Conservation (phyloP, 1,140 invertebrate genomes). For the Andricus grossulariae region DNA sequence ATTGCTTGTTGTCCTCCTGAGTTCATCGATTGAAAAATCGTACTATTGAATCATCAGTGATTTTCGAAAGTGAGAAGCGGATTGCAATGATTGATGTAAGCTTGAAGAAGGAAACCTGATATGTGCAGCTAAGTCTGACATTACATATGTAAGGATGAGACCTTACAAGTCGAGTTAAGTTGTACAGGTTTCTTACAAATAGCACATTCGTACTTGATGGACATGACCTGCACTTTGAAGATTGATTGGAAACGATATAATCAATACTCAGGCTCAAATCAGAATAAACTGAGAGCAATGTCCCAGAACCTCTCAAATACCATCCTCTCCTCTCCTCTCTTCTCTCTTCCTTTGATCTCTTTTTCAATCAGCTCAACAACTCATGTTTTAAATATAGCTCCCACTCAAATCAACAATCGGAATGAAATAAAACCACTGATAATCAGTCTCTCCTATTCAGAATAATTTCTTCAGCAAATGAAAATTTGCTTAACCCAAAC, state of each 20-base stretch:
- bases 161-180: constrained; percentile 24
- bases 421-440: too few species aligned
- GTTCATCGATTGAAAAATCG: too few species aligned
- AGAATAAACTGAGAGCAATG: neutral
- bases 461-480: neutral
- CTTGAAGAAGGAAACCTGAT: neutral
- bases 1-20: too few species aligned
- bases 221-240: constrained; percentile 17
- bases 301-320: neutral
- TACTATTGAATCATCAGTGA: too few species aligned
- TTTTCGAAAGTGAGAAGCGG: too few species aligned
- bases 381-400: too few species aligned
- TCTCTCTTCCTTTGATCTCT: too few species aligned
- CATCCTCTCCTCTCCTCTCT: too few species aligned
- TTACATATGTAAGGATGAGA: constrained; percentile 24
- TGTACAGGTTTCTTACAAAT: constrained; percentile 22
- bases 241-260: constrained; percentile 18
- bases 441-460: neutral
- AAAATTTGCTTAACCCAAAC: neutral
- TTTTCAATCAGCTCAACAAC: too few species aligned
- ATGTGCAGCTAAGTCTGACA: constrained; percentile 9
- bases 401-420: too few species aligned
- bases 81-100: neutral
- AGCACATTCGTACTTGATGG: constrained; percentile 26
- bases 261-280: neutral